phyloP scores from a whole-genome alignment of 2,113 vertebrate species.

The Phyllostomus discolor region DNA sequence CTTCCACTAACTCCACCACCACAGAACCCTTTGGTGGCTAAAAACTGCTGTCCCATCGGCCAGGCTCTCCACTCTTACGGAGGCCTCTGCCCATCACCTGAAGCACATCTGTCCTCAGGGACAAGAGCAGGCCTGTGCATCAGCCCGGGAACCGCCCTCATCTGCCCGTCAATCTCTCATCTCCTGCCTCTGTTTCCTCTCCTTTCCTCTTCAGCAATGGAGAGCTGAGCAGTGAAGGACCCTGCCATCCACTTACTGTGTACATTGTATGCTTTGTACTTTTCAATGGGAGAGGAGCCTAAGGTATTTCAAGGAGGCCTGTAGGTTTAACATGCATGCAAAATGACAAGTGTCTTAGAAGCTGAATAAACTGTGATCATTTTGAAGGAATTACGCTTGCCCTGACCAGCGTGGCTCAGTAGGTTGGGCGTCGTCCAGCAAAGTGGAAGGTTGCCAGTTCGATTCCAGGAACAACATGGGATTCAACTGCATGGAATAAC shows the following conservation, averaged over 20 bases:
- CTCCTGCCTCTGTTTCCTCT: not conserved
- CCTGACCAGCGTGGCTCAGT: too few relatives aligned
- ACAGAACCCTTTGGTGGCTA: not conserved
- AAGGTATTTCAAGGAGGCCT: not conserved
- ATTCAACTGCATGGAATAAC: not conserved
- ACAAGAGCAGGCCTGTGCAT: fast-evolving
- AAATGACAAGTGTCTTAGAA: not conserved
- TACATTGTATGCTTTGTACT: not conserved
- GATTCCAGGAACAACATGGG: not conserved
- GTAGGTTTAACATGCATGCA: not conserved
- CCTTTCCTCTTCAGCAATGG: not conserved
- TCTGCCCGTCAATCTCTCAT: fast-evolving
- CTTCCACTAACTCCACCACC: too few relatives aligned
- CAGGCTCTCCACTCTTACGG: not conserved
- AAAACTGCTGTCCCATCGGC: fast-evolving
- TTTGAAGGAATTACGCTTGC: not conserved
- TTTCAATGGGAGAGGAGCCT: not conserved
- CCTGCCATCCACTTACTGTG: too few relatives aligned
- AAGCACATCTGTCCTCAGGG: fast-evolving
- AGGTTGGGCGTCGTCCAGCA: too few relatives aligned
- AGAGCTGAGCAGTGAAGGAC: not conserved
- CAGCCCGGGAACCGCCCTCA: fast-evolving
- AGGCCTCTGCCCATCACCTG: too few relatives aligned
- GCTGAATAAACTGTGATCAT: not conserved
- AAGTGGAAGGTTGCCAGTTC: too few relatives aligned